phyloP scores from a whole-genome alignment of 2,888 invertebrate genomes.

The Calameuta filiformis region DNA sequence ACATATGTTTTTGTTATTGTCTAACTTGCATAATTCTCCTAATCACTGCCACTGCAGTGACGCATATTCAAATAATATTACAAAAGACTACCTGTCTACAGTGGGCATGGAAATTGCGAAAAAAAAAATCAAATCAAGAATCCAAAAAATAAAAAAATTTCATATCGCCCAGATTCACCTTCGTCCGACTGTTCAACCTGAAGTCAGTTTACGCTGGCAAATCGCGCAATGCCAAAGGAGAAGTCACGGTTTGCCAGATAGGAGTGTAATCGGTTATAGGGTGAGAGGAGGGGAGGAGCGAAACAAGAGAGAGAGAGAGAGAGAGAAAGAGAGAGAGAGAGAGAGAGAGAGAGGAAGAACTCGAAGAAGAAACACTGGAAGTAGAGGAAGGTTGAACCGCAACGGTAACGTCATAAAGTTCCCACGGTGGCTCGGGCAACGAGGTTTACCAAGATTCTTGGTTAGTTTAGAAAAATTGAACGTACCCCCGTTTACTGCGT shows the following conservation, averaged over 20 bases:
- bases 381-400: slow-evolving; percentile 24
- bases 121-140: neutral
- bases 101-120: neutral
- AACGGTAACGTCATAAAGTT: slow-evolving; percentile 47
- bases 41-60: neutral
- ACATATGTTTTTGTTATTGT: neutral
- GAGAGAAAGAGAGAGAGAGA: slow-evolving; percentile 1
- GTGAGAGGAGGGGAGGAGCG: neutral
- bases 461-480: neutral
- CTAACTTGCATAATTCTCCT: neutral
- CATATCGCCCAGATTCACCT: neutral
- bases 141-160: neutral
- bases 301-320: no score
- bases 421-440: slow-evolving; percentile 37
- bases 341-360: slow-evolving; percentile 8
- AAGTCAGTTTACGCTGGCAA: neutral
- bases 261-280: neutral
- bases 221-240: neutral
- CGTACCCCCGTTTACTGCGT: neutral
- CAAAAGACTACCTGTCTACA: neutral
- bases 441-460: neutral
- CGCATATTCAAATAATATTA: neutral
- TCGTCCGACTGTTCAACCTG: neutral
- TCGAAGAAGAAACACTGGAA: slow-evolving; percentile 2
- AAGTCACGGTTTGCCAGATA: slow-evolving; percentile 6